These are phyloP conservation scores for Sinelater perroti DNA, from an alignment of 2,888 invertebrate species.

Conservation along the genomic window DNA sequence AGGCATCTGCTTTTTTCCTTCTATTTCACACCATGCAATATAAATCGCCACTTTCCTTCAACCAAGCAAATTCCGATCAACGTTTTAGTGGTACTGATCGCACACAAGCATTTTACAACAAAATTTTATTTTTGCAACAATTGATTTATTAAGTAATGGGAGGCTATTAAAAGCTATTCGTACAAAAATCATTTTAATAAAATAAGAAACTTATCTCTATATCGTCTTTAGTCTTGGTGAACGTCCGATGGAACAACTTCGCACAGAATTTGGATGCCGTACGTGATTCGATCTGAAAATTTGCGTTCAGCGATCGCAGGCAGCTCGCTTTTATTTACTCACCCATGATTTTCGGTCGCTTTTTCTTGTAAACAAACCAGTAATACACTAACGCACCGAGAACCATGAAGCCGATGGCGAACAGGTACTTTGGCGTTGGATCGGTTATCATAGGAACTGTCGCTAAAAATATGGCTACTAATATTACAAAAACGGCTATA, in stretches of 20 bases:
- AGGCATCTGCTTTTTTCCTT: no score
- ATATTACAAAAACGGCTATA: conserved; percentile 76
- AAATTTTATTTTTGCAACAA: no score
- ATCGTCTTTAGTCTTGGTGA: conserved; percentile 31
- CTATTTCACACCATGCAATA: no score
- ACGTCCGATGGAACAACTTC: conserved; percentile 67
- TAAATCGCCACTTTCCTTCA: no score
- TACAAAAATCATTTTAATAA: not conserved
- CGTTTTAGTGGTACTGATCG: no score
- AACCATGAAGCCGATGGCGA: conserved; percentile 76
- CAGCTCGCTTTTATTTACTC: not conserved
- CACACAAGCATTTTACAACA: no score
- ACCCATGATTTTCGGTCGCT: conserved; percentile 67
- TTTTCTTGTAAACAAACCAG: conserved; percentile 76
- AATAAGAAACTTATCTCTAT: no score
- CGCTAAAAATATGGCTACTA: conserved; percentile 76
- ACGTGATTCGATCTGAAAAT: conserved; percentile 68
- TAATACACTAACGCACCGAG: conserved; percentile 77
- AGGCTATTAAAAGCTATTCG: no score
- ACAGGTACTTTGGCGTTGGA: conserved; percentile 79
- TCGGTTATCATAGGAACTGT: conserved; percentile 78
- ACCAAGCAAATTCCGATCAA: no score
- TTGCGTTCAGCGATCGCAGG: not conserved
- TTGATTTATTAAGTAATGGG: no score
- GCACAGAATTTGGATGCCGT: conserved; percentile 72